These are phyloP conservation scores for Stictocephala bisonia DNA, from an alignment of 2,888 invertebrate species.

Conservation along the genomic window DNA sequence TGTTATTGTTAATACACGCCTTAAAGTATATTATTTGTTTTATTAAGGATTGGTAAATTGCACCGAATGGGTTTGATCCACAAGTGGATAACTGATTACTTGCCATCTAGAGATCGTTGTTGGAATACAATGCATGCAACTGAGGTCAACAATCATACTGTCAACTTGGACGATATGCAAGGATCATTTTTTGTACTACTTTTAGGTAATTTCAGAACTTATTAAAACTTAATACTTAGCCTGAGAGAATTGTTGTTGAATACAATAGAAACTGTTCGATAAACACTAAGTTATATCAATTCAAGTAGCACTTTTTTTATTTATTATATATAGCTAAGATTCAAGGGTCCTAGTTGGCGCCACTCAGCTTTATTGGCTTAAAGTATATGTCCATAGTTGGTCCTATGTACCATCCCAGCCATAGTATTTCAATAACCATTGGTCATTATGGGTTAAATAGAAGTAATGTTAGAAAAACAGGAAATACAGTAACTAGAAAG, in stretches of 20 bases:
- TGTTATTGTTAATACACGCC: neutral
- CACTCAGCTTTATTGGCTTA: too few species aligned
- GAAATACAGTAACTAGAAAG: too few species aligned
- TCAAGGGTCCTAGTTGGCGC: too few species aligned
- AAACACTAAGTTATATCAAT: too few species aligned
- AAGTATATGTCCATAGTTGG: too few species aligned
- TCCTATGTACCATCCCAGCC: too few species aligned
- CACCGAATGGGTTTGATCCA: slow-evolving; percentile 86
- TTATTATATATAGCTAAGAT: too few species aligned
- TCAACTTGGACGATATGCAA: slow-evolving; percentile 91
- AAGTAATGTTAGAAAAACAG: too few species aligned
- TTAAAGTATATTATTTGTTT: neutral
- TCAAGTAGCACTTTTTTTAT: too few species aligned
- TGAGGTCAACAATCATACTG: slow-evolving; percentile 87
- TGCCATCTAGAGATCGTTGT: slow-evolving; percentile 84
- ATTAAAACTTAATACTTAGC: neutral
- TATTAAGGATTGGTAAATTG: slow-evolving; percentile 80
- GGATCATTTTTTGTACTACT: slow-evolving; percentile 89
- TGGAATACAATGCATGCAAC: slow-evolving; percentile 69
- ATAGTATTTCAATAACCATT: too few species aligned
- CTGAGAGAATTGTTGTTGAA: neutral
- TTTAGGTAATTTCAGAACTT: slow-evolving; percentile 72
- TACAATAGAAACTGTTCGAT: too few species aligned
- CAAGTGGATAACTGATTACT: slow-evolving; percentile 83
- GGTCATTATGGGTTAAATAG: too few species aligned